These are phyloP conservation scores for Calephelis perditalis DNA, from an alignment of 2,888 invertebrate genomes.

Conservation along the genomic window DNA sequence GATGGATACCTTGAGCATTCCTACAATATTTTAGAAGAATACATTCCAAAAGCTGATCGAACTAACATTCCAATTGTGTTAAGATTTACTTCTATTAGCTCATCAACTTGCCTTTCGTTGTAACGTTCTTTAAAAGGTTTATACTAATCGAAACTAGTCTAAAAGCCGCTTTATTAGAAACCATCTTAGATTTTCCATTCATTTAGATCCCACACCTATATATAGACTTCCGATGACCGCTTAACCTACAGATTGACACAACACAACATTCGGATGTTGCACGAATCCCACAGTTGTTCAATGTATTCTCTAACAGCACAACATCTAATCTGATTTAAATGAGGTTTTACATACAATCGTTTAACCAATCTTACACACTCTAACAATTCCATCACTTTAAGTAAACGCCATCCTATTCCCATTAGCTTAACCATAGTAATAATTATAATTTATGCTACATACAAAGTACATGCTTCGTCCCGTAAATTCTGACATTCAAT, in stretches of 20 bases:
- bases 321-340: conserved; percentile 39
- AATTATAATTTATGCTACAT: conserved; percentile 58
- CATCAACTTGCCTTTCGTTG: too few species aligned
- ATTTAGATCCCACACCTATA: conserved; percentile 74
- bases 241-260: conserved; percentile 44
- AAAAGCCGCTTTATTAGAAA: conserved; percentile 26
- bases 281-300: conserved; percentile 45
- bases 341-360: conserved; percentile 51
- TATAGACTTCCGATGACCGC: conserved; percentile 56
- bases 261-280: conserved; percentile 14
- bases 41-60: not conserved
- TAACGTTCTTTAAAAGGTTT: too few species aligned
- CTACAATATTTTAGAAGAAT: not conserved
- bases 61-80: too few species aligned
- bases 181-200: conserved; percentile 39
- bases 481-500: conserved; percentile 33
- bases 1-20: conserved; percentile 18
- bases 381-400: conserved; percentile 66
- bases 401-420: conserved; percentile 67
- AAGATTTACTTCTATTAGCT: too few species aligned
- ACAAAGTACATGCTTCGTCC: conserved; percentile 45
- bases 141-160: conserved; percentile 19
- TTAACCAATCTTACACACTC: conserved; percentile 60
- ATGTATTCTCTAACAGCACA: conserved; percentile 52
- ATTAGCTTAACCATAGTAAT: conserved; percentile 52